These are phyloP conservation scores for Linyphia triangularis DNA, from an alignment of 2,888 invertebrate genomes.

Conservation along the genomic window DNA sequence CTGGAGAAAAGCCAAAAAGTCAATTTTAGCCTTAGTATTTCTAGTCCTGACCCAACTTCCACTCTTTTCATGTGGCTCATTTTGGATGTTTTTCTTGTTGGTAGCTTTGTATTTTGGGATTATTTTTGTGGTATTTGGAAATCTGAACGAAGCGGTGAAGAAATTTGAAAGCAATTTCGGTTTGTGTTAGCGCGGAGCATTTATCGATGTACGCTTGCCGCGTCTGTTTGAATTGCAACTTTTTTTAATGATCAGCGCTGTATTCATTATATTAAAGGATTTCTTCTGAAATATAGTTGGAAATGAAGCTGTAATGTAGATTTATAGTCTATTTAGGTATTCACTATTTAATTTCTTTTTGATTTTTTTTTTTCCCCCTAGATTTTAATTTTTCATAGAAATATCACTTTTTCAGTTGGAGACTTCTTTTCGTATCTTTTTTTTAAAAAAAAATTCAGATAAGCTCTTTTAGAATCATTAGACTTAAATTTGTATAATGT, in stretches of 20 bases:
- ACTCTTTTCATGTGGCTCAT: constrained; percentile 42
- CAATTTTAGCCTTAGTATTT: constrained; percentile 49
- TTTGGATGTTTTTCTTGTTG: not conserved
- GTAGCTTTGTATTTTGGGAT: not conserved
- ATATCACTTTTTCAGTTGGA: not conserved
- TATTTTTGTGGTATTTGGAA: constrained; percentile 30
- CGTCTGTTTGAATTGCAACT: not conserved
- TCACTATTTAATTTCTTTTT: constrained; percentile 29
- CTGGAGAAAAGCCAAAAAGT: constrained; percentile 63
- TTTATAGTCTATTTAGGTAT: constrained; percentile 34
- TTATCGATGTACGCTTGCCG: not conserved
- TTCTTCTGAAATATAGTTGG: constrained; percentile 20
- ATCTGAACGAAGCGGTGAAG: constrained; percentile 26
- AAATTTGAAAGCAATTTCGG: constrained; percentile 58
- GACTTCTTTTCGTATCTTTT: constrained; percentile 22
- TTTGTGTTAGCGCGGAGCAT: constrained; percentile 25
- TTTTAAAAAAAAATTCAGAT: too few relatives aligned
- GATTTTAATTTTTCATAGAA: not conserved
- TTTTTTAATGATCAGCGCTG: not conserved
- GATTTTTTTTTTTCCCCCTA: constrained; percentile 16
- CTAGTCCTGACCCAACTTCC: not conserved
- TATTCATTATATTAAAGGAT: constrained; percentile 52
- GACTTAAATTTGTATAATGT: too few relatives aligned
- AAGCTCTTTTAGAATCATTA: too few relatives aligned
- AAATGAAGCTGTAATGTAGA: constrained; percentile 6